Conservation (phyloP, 2,797 vertebrate genomes). For the Alcedo quadribrachys region DNA sequence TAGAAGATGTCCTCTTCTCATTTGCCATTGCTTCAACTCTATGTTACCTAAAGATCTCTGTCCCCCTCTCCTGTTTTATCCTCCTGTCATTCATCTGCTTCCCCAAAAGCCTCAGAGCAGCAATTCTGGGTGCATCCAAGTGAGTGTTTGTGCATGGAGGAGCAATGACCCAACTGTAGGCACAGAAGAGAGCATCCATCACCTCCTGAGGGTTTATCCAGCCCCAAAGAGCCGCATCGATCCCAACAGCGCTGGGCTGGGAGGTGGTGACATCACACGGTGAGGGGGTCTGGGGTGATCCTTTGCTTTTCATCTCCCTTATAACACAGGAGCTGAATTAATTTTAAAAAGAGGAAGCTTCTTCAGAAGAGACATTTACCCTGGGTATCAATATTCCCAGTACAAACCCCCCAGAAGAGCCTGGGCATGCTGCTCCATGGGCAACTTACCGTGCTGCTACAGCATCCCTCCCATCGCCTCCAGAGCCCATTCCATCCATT, state of each 20-base stretch:
- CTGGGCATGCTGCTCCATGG: accelerated
- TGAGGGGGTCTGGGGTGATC: not conserved
- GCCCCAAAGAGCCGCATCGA: not conserved
- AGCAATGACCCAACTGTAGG: not conserved
- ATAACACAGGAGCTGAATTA: not conserved
- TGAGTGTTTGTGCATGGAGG: not conserved
- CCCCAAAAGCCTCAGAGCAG: not conserved
- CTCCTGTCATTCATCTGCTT: not conserved
- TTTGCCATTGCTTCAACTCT: not conserved
- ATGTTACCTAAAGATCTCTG: not conserved
- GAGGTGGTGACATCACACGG: accelerated
- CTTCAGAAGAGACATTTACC: not conserved
- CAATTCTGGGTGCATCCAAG: constrained; percentile 17
- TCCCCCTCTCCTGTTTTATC: not conserved
- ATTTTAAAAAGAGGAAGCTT: not conserved
- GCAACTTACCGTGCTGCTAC: not conserved
- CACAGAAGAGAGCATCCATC: not conserved
- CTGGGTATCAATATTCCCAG: not conserved
- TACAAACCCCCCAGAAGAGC: not conserved
- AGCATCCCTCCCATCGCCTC: accelerated
- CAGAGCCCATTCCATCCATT: not conserved
- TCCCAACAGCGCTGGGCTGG: not conserved
- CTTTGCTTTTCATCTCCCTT: not conserved
- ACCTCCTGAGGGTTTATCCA: not conserved
- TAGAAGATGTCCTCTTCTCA: not conserved